Evolutionary conservation across 2,113 vertebrate genomes (phyloP).

Genomic region (Machaerirhynchus nigripectus): DNA sequence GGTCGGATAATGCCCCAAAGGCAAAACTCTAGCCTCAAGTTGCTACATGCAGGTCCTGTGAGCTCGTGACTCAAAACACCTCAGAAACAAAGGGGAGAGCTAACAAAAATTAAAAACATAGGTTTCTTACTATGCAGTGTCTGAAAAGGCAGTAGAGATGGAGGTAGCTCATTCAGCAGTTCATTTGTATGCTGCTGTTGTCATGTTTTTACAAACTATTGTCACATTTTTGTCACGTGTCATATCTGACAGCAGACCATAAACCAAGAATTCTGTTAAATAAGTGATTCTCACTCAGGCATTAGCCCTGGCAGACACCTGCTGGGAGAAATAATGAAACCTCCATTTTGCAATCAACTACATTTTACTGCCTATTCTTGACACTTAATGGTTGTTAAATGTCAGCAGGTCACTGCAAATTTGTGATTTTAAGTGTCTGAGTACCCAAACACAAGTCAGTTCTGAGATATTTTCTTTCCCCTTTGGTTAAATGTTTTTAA

Average conservation of each 20-base stretch:
- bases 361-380: constrained; percentile 41
- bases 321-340: constrained; percentile 48
- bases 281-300: constrained; percentile 34
- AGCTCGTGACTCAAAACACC: background rate
- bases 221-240: constrained; percentile 17
- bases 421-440: constrained; percentile 54
- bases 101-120: background rate
- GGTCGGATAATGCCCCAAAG: background rate
- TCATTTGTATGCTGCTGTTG: constrained; percentile 53
- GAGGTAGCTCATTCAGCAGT: background rate
- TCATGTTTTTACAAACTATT: constrained; percentile 15
- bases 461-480: background rate
- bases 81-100: background rate
- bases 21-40: background rate
- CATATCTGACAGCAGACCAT: constrained; percentile 28
- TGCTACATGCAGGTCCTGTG: background rate
- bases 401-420: constrained; percentile 23
- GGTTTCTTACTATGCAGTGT: background rate
- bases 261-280: constrained; percentile 56
- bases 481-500: background rate
- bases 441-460: constrained; percentile 13
- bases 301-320: constrained; percentile 39
- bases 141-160: background rate
- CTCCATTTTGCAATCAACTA: constrained; percentile 47
- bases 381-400: constrained; percentile 22